A percentile compares a stretch with the other conserved stretches of the same genome.
Evolutionary conservation across 2,888 invertebrate genomes (phyloP).

Genomic region (Phymatocera aterrima): DNA sequence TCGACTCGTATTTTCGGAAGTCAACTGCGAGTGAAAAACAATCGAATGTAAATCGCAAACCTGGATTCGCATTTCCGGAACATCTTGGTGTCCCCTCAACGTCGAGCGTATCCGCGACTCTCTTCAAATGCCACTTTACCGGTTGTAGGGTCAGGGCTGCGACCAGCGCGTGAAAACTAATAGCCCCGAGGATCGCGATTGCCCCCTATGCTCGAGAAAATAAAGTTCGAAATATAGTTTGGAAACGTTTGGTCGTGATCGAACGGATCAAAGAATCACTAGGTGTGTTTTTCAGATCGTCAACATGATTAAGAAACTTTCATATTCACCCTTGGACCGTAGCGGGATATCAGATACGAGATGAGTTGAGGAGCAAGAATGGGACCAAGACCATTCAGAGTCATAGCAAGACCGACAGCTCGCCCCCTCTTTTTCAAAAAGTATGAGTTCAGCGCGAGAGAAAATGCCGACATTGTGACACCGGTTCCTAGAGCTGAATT

Average conservation of each 20-base stretch:
- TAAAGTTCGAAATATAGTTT: background rate
- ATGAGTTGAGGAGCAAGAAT: conserved; percentile 81
- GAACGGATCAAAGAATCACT: background rate
- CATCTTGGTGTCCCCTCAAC: conserved; percentile 17
- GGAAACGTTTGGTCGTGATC: background rate
- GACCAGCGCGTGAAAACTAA: conserved; percentile 79
- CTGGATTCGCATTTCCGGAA: too few relatives aligned
- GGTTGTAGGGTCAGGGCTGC: conserved; percentile 81
- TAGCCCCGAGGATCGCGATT: conserved; percentile 79
- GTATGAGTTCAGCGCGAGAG: conserved; percentile 81
- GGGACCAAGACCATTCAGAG: conserved; percentile 82
- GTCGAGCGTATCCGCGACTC: conserved; percentile 45
- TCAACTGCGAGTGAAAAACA: background rate
- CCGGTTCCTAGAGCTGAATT: conserved; percentile 79
- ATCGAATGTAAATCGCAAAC: background rate
- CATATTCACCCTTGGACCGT: conserved; percentile 75
- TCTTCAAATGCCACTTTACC: conserved; percentile 81
- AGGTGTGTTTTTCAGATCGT: background rate
- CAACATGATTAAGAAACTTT: background rate
- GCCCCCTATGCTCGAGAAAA: conserved; percentile 74
- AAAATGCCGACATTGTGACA: conserved; percentile 79
- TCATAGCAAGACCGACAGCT: conserved; percentile 81
- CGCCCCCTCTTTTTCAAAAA: conserved; percentile 80
- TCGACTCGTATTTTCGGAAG: too few relatives aligned
- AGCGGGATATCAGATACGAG: conserved; percentile 77